These are phyloP conservation scores for Hyposmocoma kahamanoa DNA, from an alignment of 1,140 invertebrate genomes.

Conservation along the genomic window DNA sequence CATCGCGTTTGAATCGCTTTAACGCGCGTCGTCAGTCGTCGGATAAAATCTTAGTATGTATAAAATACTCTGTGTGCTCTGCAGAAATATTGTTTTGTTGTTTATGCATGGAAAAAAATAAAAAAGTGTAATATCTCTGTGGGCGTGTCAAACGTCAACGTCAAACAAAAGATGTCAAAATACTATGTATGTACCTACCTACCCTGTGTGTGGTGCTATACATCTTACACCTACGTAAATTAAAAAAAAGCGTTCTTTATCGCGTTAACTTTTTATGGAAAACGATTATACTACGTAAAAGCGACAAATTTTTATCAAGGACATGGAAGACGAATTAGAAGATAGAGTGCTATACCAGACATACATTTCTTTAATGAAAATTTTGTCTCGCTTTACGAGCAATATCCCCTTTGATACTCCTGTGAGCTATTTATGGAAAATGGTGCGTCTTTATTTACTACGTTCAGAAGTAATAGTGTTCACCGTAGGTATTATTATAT, in stretches of 20 bases:
- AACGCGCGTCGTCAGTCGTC: no score
- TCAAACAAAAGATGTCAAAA: no score
- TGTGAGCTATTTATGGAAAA: constrained; percentile 81
- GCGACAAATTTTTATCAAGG: constrained; percentile 24
- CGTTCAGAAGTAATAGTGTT: constrained; percentile 85
- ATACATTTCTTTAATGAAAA: constrained; percentile 87
- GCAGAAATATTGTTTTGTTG: no score
- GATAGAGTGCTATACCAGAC: constrained; percentile 89
- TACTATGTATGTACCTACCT: no score
- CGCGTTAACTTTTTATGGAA: constrained; percentile 10
- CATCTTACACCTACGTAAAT: background rate
- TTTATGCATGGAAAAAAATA: no score
- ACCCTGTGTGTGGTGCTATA: background rate
- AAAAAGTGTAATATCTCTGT: no score
- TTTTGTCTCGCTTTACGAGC: constrained; percentile 84
- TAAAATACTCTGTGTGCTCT: no score
- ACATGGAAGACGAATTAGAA: constrained; percentile 92
- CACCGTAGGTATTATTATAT: constrained; percentile 78
- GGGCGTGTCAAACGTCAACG: no score
- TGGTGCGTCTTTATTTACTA: constrained; percentile 82
- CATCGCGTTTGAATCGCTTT: no score
- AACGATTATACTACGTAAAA: constrained; percentile 21
- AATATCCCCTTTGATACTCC: constrained; percentile 80
- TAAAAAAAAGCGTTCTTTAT: background rate
- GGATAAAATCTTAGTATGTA: no score